Evolutionary conservation across 1,140 invertebrate species (phyloP).

Genomic region (Drosophila nikananu): DNA sequence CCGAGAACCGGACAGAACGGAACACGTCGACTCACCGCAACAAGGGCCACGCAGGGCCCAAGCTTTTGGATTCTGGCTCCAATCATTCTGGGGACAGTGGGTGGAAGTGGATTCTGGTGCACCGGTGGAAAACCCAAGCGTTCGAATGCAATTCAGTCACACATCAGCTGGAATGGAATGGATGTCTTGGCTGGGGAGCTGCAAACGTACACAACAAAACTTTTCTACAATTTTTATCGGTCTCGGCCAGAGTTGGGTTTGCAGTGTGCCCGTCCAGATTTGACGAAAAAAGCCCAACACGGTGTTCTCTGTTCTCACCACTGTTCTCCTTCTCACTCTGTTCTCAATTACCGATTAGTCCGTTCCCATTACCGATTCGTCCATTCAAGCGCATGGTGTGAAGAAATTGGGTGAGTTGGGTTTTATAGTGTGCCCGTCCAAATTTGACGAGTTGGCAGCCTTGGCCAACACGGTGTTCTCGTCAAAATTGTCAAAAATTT

Average conservation of each 20-base stretch:
- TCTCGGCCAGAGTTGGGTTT: constrained; percentile 29
- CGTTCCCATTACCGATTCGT: no score
- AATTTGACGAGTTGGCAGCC: no score
- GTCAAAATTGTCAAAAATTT: no score
- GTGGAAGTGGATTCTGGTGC: constrained; percentile 38
- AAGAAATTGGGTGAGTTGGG: no score
- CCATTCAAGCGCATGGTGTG: no score
- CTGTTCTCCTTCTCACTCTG: no score
- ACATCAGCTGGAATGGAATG: constrained; percentile 69
- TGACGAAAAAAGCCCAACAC: no score
- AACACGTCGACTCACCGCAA: constrained; percentile 80
- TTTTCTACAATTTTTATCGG: constrained; percentile 39
- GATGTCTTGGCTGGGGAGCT: constrained; percentile 32
- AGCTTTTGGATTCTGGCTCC: constrained; percentile 60
- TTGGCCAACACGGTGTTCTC: no score
- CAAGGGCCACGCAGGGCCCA: constrained; percentile 63
- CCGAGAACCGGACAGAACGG: constrained; percentile 21
- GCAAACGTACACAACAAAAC: constrained; percentile 47
- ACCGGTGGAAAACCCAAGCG: constrained; percentile 45
- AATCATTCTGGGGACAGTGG: constrained; percentile 53
- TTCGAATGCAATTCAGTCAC: constrained; percentile 52
- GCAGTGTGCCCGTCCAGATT: constrained; percentile 14
- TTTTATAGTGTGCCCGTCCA: no score
- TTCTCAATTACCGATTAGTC: no score
- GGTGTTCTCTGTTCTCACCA: no score